Conservation (phyloP, 1,140 invertebrate species). For the Danaus melanippus region DNA sequence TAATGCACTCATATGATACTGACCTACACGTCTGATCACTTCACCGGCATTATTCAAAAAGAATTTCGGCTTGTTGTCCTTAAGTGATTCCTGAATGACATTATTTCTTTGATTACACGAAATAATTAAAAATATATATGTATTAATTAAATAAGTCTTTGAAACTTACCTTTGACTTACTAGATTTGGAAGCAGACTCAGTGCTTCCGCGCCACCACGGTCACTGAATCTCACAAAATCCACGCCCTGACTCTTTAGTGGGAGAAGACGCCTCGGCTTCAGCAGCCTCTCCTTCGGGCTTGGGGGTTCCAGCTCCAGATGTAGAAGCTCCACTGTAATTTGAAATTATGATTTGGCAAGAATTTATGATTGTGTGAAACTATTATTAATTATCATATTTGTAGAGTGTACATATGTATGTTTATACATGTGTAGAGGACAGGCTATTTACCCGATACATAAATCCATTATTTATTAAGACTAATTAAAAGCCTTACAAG, state of each 20-base stretch:
- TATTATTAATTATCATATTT: too few species aligned
- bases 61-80: constrained; percentile 59
- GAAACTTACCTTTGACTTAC: constrained; percentile 56
- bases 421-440: too few species aligned
- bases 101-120: background rate
- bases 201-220: constrained; percentile 67
- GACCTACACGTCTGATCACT: constrained; percentile 62
- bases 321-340: constrained; percentile 38
- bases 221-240: constrained; percentile 64
- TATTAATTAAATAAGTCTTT: background rate
- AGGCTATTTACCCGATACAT: too few species aligned
- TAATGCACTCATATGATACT: constrained; percentile 12
- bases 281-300: constrained; percentile 63
- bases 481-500: too few species aligned
- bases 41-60: constrained; percentile 64
- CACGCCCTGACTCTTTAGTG: constrained; percentile 59
- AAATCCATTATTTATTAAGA: too few species aligned
- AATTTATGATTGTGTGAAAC: too few species aligned
- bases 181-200: constrained; percentile 68
- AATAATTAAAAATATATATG: background rate
- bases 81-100: constrained; percentile 54
- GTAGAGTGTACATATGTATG: too few species aligned
- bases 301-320: constrained; percentile 62
- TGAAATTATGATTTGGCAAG: background rate
- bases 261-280: constrained; percentile 56